These are phyloP conservation scores for Megatriorchis doriae DNA, from an alignment of 2,113 vertebrate species.

Conservation along the genomic window DNA sequence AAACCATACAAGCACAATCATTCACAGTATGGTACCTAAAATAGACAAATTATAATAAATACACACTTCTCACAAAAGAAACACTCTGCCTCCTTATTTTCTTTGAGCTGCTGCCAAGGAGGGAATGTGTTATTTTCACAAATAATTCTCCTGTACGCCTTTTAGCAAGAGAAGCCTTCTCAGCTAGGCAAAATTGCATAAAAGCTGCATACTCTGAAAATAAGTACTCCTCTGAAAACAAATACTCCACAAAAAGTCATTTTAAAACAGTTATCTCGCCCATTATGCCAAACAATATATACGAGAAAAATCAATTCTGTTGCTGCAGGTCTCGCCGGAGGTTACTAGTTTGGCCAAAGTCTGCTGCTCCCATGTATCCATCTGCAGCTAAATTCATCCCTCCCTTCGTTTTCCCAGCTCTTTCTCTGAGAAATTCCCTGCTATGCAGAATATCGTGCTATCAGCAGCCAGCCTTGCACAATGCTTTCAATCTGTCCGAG, in stretches of 20 bases:
- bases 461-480: constrained; percentile 19
- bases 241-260: background rate
- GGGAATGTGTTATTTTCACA: constrained; percentile 30
- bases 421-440: constrained; percentile 38
- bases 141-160: constrained; percentile 31
- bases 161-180: background rate
- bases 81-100: background rate
- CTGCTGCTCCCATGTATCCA: background rate
- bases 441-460: background rate
- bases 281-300: background rate
- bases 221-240: background rate
- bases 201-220: background rate
- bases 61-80: background rate
- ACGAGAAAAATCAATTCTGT: background rate
- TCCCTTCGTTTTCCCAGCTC: background rate
- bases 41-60: constrained; percentile 7
- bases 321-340: background rate
- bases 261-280: background rate
- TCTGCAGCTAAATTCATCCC: background rate
- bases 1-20: background rate
- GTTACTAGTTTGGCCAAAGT: background rate
- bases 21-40: background rate
- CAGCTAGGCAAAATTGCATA: background rate
- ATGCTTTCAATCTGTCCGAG: background rate
- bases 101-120: constrained; percentile 47